Evolutionary conservation across 2,888 invertebrate species (phyloP), one percentile per base, ranked within the genome.

Genomic region (Nomada goodeniana): DNA sequence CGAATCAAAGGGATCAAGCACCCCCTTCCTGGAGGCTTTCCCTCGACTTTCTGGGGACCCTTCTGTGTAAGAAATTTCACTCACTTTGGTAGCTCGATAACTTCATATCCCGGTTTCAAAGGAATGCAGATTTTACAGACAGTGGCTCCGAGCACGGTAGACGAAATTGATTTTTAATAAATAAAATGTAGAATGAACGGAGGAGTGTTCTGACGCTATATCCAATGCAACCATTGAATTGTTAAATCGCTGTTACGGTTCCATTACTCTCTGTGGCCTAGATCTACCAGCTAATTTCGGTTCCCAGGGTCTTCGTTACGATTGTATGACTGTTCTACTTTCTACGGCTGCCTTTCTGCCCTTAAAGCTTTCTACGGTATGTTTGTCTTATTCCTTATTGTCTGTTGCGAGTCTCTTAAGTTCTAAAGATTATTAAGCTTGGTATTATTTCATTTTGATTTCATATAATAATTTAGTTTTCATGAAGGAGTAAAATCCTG

Each of bases 271-370:
- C 36, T 1, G 36, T 7, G 36, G 36, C 36, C 36, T 36, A 9
- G 7, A 36, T 50, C 4, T 29, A 26, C 10, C 7, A 26, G 5
- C 18, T 26, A 26, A 44, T 20, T 68, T 18, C 23, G 42, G 15
- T 68, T 42, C 36, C 0, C 44, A 29, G 7, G 9, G 29, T 55
- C n/a, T 23, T 3, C 29, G 15, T 7, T 53, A 15, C 5, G 0
- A 53, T 53, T 57, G 55, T 44, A 29, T 65, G 36, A 47, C 23
- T 47, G 63, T 52, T 53, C 63, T 47, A 63, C 36, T 63, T 63
- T 63, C 47, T 53, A 42, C 23, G 9, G 1, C 9, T 7, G 36
- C 5, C 36, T 5, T 15, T 63, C 52, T 44, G 36, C 23, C 52
- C 63, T 20, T 36, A 29, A 9, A 53, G n/a, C 53, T 5, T 52